Evolutionary conservation across 2,797 vertebrate species (phyloP).

Genomic region (Tragopan temminckii): DNA sequence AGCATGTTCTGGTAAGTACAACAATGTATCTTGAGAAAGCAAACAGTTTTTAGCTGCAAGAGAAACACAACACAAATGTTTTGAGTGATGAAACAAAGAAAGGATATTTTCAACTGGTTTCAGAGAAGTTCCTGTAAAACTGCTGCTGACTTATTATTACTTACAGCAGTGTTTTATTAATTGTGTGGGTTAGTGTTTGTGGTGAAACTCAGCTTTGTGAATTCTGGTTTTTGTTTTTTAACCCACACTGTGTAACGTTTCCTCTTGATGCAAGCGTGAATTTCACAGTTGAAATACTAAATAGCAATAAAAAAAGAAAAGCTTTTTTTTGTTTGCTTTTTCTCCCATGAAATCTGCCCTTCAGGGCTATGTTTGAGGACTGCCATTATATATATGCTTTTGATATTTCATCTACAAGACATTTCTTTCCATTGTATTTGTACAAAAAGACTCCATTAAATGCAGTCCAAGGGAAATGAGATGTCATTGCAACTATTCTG

Average conservation of each 20-base stretch:
- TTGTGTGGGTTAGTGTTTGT: background rate
- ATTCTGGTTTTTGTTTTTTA: background rate
- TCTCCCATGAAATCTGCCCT: background rate
- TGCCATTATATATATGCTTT: background rate
- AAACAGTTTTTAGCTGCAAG: conserved; percentile 26
- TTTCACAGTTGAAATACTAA: background rate
- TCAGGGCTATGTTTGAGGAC: background rate
- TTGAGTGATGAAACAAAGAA: conserved; percentile 17
- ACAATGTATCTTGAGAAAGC: conserved; percentile 28
- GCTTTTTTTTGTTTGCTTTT: background rate
- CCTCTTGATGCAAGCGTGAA: background rate
- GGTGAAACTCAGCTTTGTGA: background rate
- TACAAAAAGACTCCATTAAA: background rate
- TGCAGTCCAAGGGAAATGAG: background rate
- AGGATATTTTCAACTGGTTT: conserved; percentile 4
- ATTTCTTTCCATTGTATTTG: background rate
- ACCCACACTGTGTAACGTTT: background rate
- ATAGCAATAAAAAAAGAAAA: background rate
- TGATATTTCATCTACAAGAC: background rate
- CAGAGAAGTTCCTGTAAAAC: background rate
- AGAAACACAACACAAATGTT: conserved; percentile 5
- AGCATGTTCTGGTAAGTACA: conserved; percentile 20
- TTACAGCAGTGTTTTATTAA: conserved; percentile 10
- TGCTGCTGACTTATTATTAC: background rate
- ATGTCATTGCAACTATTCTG: background rate